Conservation (phyloP, 2,888 invertebrate genomes). For the Ethmia dodecea region DNA sequence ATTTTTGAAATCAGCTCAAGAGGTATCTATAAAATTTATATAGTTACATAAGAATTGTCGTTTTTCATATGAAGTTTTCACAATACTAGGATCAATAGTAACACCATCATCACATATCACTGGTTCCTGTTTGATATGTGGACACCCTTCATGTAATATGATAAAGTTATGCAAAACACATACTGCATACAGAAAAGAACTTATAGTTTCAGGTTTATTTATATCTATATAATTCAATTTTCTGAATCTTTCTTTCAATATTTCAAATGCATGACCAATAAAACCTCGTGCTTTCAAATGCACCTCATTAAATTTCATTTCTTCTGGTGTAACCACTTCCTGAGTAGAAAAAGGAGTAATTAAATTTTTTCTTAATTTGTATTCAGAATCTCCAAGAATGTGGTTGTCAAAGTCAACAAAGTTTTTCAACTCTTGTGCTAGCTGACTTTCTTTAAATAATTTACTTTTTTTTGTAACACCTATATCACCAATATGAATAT, state of each 20-base stretch:
- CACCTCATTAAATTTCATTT: slow-evolving; percentile 66
- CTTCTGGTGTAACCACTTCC: slow-evolving; percentile 59
- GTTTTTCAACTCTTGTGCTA: slow-evolving; percentile 50
- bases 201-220: slow-evolving; percentile 43
- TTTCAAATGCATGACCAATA: slow-evolving; percentile 59
- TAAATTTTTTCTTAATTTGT: slow-evolving; percentile 54
- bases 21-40: slow-evolving; percentile 51
- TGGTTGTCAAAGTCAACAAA: slow-evolving; percentile 64
- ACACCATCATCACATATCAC: slow-evolving; percentile 55
- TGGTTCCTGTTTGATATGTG: slow-evolving; percentile 52
- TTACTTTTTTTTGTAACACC: slow-evolving; percentile 51
- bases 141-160: slow-evolving; percentile 55
- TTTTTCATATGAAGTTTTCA: slow-evolving; percentile 56
- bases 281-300: slow-evolving; percentile 59
- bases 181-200: slow-evolving; percentile 47
- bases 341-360: slow-evolving; percentile 62
- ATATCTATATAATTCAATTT: slow-evolving; percentile 56
- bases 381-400: slow-evolving; percentile 57
- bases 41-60: slow-evolving; percentile 67
- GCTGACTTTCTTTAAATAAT: slow-evolving; percentile 52
- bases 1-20: slow-evolving; percentile 9
- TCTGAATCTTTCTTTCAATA: slow-evolving; percentile 53
- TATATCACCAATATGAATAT: slow-evolving; percentile 52
- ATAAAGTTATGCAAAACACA: slow-evolving; percentile 68
- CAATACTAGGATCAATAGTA: slow-evolving; percentile 50